These are phyloP conservation scores for Lamprotornis superbus DNA, from an alignment of 2,113 vertebrate species.

Conservation along the genomic window DNA sequence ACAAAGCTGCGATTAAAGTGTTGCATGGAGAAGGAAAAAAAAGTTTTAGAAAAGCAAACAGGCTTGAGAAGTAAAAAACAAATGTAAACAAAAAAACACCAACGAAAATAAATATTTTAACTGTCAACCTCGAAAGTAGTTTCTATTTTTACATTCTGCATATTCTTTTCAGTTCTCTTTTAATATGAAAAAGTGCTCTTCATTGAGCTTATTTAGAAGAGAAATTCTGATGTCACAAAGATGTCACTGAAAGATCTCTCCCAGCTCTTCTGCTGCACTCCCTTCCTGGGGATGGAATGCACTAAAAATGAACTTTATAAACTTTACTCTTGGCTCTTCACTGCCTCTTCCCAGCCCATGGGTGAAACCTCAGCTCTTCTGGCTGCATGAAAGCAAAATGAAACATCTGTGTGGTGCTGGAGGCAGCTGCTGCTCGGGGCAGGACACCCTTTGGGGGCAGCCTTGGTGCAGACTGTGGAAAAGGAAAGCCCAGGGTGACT, in stretches of 20 bases:
- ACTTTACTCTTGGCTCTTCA: not conserved
- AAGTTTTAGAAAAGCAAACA: not conserved
- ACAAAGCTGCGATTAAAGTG: not conserved
- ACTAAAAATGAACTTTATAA: not conserved
- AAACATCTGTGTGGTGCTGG: not conserved
- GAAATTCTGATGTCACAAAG: not conserved
- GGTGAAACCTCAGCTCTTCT: not conserved
- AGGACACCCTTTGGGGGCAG: not conserved
- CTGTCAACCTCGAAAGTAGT: not conserved
- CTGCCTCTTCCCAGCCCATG: not conserved
- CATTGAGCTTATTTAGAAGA: not conserved
- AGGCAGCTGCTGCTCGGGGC: rapidly evolving
- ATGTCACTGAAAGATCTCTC: not conserved
- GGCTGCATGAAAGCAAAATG: not conserved
- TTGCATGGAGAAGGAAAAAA: not conserved
- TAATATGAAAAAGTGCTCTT: not conserved
- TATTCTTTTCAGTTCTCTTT: not conserved
- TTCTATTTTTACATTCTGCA: not conserved
- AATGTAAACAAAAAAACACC: not conserved
- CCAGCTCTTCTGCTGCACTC: not conserved
- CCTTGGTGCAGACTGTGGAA: not conserved
- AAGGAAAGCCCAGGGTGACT: not conserved
- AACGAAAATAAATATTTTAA: not conserved
- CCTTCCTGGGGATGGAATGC: not conserved
- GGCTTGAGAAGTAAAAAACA: not conserved